Evolutionary conservation across 1,140 invertebrate genomes (phyloP), one percentile per base, ranked within the genome.

Genomic region (Ostrea denselamellosa): DNA sequence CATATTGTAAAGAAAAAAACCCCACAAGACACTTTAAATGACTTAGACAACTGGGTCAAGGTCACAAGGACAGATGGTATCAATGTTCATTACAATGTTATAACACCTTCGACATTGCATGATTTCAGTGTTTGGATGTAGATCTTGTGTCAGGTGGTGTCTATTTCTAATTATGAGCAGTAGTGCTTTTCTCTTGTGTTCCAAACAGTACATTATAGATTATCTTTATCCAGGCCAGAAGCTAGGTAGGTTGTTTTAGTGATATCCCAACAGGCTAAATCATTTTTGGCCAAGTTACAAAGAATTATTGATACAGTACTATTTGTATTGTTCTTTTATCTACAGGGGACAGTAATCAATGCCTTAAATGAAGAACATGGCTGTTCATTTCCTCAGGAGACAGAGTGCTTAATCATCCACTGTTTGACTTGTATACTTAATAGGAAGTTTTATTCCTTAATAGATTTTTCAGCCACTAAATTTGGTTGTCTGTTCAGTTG

Each of bases 401-500:
- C 28, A 34, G 2, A 2, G 17, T 19, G 17, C 14, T 19, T 19
- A 62, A 62, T 62, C 56, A 62, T 7, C 5, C 56, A 19, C 5
- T 62, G 56, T 62, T 62, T 62, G 56, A 62, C 56, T 62, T 62
- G 56, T 62, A 62, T 62, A 62, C 56, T 62, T 62, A 62, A 62
- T 62, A 62, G 56, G 17, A n/a, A 62, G n/a, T 62, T n/a, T 19
- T 44, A 44, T 62, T 62, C 56, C 56, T 62, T 62, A 62, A 62
- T 62, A 62, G 56, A n/a, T n/a, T 62, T n/a, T 62, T 62, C 56
- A 62, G 56, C 17, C 56, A 5, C 56, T 62, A 62, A 62, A 19
- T n/a, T 62, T 19, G 56, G 8, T 62, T 19, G n/a, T 62, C 8
- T 17, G 17, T 62, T n/a, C 8, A 17, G 2, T 62, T 62, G 17